These are phyloP conservation scores for Stenodera caucasica DNA, from an alignment of 2,888 invertebrate genomes.

Conservation along the genomic window DNA sequence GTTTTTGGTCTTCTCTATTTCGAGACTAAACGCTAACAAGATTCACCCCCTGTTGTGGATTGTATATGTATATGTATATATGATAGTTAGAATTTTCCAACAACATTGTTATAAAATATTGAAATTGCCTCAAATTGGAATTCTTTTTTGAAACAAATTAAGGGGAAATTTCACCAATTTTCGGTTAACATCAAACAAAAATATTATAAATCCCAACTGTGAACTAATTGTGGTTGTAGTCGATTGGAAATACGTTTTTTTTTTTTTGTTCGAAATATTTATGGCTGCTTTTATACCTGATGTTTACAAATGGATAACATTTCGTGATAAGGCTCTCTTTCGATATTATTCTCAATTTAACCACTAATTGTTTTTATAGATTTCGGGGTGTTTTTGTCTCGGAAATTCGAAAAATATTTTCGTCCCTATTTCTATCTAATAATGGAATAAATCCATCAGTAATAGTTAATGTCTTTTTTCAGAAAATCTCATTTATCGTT, in stretches of 20 bases:
- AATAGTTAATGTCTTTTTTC: neutral
- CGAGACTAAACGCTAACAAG: conserved; percentile 24
- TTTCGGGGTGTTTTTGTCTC: no score
- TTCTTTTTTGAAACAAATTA: neutral
- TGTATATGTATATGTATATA: conserved; percentile 10
- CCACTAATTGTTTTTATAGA: no score
- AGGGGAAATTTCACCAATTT: neutral
- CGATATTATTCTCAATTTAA: neutral
- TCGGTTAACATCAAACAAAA: neutral
- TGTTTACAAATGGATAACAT: conserved; percentile 38
- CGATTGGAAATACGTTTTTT: conserved; percentile 4
- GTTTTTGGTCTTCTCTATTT: conserved; percentile 20
- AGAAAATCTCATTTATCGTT: neutral
- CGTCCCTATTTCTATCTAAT: neutral
- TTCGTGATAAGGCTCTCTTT: conserved; percentile 17
- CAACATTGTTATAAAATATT: neutral
- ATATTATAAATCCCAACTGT: neutral
- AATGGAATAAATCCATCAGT: no score
- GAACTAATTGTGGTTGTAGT: neutral
- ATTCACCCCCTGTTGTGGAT: conserved; percentile 21
- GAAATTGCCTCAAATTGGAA: neutral
- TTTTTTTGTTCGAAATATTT: conserved; percentile 32
- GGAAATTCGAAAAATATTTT: no score
- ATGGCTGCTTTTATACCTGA: conserved; percentile 38
- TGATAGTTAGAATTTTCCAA: neutral